Evolutionary conservation across 2,113 vertebrate genomes (phyloP), one percentile per base, ranked within the genome.

Genomic region (Lepus americanus): DNA sequence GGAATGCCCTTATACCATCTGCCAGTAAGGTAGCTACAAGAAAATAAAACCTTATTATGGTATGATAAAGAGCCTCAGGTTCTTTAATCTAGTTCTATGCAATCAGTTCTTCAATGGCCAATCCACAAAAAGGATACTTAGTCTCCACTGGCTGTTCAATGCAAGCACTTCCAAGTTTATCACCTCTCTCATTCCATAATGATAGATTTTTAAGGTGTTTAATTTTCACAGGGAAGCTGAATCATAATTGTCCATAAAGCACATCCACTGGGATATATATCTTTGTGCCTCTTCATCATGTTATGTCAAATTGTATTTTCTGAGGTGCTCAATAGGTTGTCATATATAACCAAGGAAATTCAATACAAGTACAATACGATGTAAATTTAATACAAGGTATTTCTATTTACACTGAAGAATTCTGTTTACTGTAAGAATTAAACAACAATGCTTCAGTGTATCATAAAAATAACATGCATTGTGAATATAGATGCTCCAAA

Each of bases 341-440:
- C 96, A 97, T 82, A 85, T 59, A 67, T 36, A 95, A 95, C 87
- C 88, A 87, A 96, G 95, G 90, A 97, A 94, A 95, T 92, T 80
- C 91, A 89, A 94, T 92, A 44, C 36, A 79, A 92, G 93, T 67
- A 90, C 67, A 92, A 61, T 36, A 77, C 16, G 33, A 51, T 90
- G 81, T 73, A 89, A 82, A 96, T 95, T 90, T 88, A 96, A 96
- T 77, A 95, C 82, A 86, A 70, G 77, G 78, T 72, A 86, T 90
- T 85, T 90, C 92, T 97, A 59, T 92, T 95, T 94, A 93, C 92
- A 59, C 44, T 20, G 33, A 85, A 94, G 74, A 83, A 88, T 92
- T 93, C 67, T 96, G 95, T 96, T 96, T 96, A 96, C 97, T 89
- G 44, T 93, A 94, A 92, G 87, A 96, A 96, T 96, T 94, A 96